Evolutionary conservation across 2,888 invertebrate genomes (phyloP).

Genomic region (Spodoptera exigua): DNA sequence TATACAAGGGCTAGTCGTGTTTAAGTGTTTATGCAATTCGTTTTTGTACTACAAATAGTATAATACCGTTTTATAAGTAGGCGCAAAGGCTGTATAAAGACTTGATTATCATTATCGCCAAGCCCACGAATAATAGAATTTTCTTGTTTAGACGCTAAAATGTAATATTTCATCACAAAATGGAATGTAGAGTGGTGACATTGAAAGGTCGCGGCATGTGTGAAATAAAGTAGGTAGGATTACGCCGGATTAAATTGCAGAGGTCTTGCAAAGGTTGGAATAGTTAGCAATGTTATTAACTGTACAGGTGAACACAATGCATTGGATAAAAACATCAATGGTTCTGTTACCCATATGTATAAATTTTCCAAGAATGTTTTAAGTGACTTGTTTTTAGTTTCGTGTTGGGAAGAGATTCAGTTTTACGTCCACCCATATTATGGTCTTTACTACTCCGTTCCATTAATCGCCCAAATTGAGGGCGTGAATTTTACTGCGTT

Average conservation of each 20-base stretch:
- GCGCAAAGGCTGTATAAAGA: constrained; percentile 14
- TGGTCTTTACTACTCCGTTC: constrained; percentile 2
- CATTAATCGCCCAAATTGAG: constrained; percentile 7
- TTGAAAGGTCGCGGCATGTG: constrained; percentile 46
- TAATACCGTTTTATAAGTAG: constrained; percentile 11
- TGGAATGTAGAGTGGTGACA: constrained; percentile 58
- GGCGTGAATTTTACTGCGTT: constrained; percentile 17
- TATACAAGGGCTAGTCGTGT: constrained; percentile 7
- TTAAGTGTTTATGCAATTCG: constrained; percentile 25
- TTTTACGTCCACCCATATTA: constrained; percentile 2
- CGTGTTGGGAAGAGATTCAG: not conserved
- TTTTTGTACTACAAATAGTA: constrained; percentile 15
- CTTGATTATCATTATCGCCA: constrained; percentile 44
- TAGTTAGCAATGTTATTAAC: constrained; percentile 14
- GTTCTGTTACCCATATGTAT: not conserved
- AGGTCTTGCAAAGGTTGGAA: constrained; percentile 37
- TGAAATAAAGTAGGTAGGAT: constrained; percentile 21
- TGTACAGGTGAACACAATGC: constrained; percentile 16
- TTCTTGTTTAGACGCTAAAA: constrained; percentile 61
- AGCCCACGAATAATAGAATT: constrained; percentile 52
- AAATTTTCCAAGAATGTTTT: constrained; percentile 5
- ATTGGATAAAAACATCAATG: not conserved
- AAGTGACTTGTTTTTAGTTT: not conserved
- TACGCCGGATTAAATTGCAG: constrained; percentile 17
- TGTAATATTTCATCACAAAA: constrained; percentile 57